Conservation (phyloP, 2,113 vertebrate species). For the Desmodus rotundus region DNA sequence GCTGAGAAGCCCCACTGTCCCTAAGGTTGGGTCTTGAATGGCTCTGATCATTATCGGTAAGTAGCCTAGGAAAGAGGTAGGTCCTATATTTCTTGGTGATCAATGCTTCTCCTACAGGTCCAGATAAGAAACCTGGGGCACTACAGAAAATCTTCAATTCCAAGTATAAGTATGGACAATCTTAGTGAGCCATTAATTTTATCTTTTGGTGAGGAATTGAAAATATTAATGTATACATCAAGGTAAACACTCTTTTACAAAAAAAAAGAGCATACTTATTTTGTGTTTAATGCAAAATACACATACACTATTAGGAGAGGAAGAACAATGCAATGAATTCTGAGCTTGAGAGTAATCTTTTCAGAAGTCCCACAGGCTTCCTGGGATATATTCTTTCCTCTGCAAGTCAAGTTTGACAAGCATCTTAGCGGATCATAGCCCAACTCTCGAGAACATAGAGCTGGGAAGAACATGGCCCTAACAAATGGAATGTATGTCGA, state of each 20-base stretch:
- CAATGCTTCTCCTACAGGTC: neutral
- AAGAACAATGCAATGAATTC: neutral
- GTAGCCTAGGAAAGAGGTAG: neutral
- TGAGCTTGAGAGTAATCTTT: neutral
- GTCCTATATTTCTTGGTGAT: neutral
- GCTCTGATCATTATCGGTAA: neutral
- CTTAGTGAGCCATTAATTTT: neutral
- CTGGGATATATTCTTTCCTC: neutral
- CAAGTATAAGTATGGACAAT: neutral
- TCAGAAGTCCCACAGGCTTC: neutral
- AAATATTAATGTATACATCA: neutral
- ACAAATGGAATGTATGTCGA: neutral
- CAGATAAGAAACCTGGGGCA: neutral
- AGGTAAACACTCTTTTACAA: neutral
- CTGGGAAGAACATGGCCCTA: neutral
- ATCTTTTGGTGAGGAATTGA: neutral
- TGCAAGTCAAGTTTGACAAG: neutral
- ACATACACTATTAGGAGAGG: neutral
- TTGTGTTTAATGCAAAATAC: conserved; percentile 5
- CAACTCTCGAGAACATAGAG: neutral
- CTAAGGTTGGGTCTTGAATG: neutral
- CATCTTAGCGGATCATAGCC: neutral
- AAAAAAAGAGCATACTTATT: neutral
- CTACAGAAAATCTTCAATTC: neutral
- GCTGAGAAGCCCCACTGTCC: neutral